Conservation (phyloP, 1,140 invertebrate genomes). For the Drosophila seguyi region DNA sequence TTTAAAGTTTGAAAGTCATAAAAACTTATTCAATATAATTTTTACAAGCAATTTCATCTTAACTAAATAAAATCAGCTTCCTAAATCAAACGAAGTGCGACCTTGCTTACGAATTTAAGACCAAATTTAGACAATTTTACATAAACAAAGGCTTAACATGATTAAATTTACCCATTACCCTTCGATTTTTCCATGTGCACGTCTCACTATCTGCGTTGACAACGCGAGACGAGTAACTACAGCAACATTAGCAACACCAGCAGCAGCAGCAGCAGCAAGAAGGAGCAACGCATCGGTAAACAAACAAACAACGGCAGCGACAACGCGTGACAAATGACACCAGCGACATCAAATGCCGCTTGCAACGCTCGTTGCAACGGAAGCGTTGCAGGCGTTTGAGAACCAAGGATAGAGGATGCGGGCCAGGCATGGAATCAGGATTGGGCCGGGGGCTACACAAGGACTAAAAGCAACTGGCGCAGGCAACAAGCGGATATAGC, state of each 20-base stretch:
- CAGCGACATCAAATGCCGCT: slow-evolving; percentile 71
- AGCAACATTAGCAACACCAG: slow-evolving; percentile 29
- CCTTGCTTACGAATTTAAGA: not conserved
- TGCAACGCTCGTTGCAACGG: slow-evolving; percentile 59
- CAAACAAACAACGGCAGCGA: slow-evolving; percentile 56
- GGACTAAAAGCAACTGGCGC: slow-evolving; percentile 15
- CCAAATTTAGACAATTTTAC: not conserved
- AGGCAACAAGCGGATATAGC: slow-evolving; percentile 69
- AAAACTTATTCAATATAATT: too few relatives aligned
- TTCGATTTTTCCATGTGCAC: slow-evolving; percentile 9
- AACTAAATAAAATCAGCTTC: not conserved
- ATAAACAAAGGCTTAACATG: not conserved
- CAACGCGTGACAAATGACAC: slow-evolving; percentile 81
- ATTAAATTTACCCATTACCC: not conserved
- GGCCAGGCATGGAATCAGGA: slow-evolving; percentile 8
- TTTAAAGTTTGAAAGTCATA: not conserved
- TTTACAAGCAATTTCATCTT: too few relatives aligned
- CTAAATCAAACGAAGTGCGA: not conserved
- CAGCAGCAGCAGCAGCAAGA: slow-evolving; percentile 19
- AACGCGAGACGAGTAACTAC: slow-evolving; percentile 29
- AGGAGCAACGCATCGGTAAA: slow-evolving; percentile 52
- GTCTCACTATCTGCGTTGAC: slow-evolving; percentile 35
- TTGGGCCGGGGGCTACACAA: slow-evolving; percentile 1
- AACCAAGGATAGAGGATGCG: not conserved
- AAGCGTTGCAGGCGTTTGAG: slow-evolving; percentile 32